Evolutionary conservation across 2,888 invertebrate species (phyloP), one percentile per base, ranked within the genome.

Genomic region (Argyresthia goedartella): DNA sequence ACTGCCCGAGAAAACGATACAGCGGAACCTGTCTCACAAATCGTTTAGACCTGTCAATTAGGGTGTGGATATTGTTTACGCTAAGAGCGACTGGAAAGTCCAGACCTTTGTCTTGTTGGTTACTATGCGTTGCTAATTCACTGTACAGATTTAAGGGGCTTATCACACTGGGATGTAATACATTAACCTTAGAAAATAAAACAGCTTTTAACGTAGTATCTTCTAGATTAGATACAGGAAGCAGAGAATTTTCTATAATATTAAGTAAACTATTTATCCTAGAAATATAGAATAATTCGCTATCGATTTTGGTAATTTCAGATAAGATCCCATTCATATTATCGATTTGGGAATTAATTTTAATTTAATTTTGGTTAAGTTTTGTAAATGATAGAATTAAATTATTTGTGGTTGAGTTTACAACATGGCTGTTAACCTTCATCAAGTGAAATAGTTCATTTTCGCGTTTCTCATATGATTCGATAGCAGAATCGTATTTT

Each of bases 401-500:
- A 39, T 46, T 54, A 59, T 51, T 13, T 57, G 36, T n/a, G n/a
- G n/a, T n/a, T n/a, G n/a, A n/a, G n/a, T n/a, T n/a, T n/a, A n/a
- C n/a, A n/a, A n/a, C n/a, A 41, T 60, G 61, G 11, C 58, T 56
- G 43, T 57, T 55, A 15, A 56, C 54, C 47, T 52, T 46, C 46
- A 46, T 46, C 34, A 57, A 46, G 16, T 46, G 46, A 46, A 46
- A 46, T 15, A 46, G 9, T 46, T 48, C 48, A n/a, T 7, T 48
- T 35, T 48, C 48, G 13, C 8, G 25, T n/a, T 25, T 25, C 13
- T 48, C 34, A 34, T n/a, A 34, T n/a, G 45, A 10, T 4, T 53
- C 35, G 13, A 60, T 60, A 1, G 60, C 60, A 14, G 51, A 58
- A 34, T 60, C 59, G 48, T 58, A 60, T 56, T 62, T 62, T 61